Percentiles rank a stretch among this genome's conserved stretches.
Evolutionary conservation across 2,797 vertebrate species (phyloP).

Genomic region (Catostomus latipinnis): DNA sequence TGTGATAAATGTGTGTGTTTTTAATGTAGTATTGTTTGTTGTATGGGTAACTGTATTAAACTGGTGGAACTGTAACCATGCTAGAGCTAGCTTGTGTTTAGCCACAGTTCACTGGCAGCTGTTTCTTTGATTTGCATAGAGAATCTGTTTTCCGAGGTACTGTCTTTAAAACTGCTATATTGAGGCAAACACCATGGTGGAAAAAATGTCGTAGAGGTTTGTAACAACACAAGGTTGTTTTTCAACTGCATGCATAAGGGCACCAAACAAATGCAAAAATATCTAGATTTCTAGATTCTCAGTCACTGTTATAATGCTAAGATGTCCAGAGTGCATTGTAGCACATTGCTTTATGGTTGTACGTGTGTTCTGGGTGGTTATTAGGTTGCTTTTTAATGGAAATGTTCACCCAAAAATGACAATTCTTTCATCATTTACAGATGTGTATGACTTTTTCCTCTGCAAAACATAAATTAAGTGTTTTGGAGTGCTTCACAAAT

Average conservation of each 20-base stretch:
- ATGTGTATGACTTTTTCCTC: too few species aligned
- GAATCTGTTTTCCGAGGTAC: neutral
- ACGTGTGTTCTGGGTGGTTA: neutral
- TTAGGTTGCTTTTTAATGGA: too few species aligned
- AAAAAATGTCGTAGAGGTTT: too few species aligned
- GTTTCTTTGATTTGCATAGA: slow-evolving; percentile 11
- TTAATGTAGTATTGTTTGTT: neutral
- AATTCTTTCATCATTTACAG: too few species aligned
- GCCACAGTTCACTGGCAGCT: neutral
- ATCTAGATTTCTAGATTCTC: neutral
- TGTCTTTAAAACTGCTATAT: slow-evolving; percentile 6
- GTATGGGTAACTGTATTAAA: neutral
- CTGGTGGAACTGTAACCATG: neutral
- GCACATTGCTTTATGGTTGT: neutral
- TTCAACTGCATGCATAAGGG: neutral
- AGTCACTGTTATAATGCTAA: neutral
- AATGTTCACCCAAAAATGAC: too few species aligned
- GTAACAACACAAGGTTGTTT: too few species aligned
- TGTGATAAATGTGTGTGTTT: slow-evolving; percentile 13
- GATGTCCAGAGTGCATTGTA: neutral
- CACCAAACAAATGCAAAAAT: neutral
- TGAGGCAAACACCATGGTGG: neutral
- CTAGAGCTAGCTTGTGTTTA: neutral
- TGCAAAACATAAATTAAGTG: too few species aligned
- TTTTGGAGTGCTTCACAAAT: too few species aligned